Evolutionary conservation across 2,888 invertebrate genomes (phyloP).

Genomic region (Anthophora plumipes): DNA sequence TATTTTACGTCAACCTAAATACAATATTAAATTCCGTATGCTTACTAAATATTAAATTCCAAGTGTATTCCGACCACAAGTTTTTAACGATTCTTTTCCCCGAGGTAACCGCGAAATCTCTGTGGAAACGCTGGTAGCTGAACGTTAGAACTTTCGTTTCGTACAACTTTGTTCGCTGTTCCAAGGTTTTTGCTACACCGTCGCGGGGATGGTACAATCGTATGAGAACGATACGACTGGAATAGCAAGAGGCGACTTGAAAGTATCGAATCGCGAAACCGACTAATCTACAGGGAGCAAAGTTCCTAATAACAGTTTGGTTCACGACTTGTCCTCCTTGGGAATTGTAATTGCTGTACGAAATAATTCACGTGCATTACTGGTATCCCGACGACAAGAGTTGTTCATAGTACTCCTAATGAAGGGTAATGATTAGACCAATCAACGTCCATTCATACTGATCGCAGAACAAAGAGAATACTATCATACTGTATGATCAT

Average conservation of each 20-base stretch:
- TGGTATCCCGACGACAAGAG: constrained; percentile 20
- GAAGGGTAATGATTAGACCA: constrained; percentile 68
- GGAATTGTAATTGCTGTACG: constrained; percentile 48
- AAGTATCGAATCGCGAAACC: constrained; percentile 15
- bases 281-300: constrained; percentile 21
- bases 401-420: constrained; percentile 60
- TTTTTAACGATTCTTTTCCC: not conserved
- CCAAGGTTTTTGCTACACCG: not conserved
- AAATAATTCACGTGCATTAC: constrained; percentile 43
- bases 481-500: not conserved
- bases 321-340: constrained; percentile 8
- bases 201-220: not conserved
- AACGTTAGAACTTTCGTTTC: not conserved
- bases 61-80: not conserved
- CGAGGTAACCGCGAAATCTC: not conserved
- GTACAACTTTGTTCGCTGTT: not conserved
- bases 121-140: not conserved
- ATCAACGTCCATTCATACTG: constrained; percentile 67
- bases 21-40: too few species aligned
- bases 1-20: too few species aligned
- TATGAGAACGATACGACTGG: not conserved
- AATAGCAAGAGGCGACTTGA: not conserved
- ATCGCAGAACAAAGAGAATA: not conserved
- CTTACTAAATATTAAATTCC: not conserved
- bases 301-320: constrained; percentile 55